A percentile compares a stretch with the other conserved stretches of the same genome.
phyloP scores from a whole-genome alignment of 1,140 invertebrate genomes.

The Cotesia glomerata region DNA sequence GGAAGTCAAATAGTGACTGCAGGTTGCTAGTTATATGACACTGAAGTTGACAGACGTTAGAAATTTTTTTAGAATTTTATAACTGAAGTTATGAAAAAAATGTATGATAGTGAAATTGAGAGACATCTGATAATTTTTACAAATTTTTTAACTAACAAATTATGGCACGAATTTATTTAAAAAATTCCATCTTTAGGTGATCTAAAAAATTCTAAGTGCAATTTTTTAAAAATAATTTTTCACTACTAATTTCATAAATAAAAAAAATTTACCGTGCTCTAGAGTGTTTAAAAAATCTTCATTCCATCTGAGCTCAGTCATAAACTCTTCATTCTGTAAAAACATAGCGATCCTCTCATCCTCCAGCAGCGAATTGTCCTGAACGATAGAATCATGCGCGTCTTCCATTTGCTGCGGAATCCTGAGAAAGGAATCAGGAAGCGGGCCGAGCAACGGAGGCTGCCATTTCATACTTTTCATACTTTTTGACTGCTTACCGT shows the following conservation, averaged over 20 bases:
- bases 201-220: too few relatives aligned
- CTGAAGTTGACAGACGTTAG: too few relatives aligned
- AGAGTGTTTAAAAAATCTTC: conserved; percentile 88
- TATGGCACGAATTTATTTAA: not conserved
- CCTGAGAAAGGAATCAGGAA: conserved; percentile 82
- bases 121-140: too few relatives aligned
- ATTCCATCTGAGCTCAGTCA: conserved; percentile 86
- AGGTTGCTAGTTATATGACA: too few relatives aligned
- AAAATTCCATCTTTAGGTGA: too few relatives aligned
- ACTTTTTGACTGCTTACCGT: conserved; percentile 48
- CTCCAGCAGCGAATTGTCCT: conserved; percentile 68
- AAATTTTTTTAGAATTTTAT: too few relatives aligned
- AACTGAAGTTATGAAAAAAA: too few relatives aligned
- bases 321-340: conserved; percentile 92
- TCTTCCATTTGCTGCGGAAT: conserved; percentile 60
- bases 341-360: conserved; percentile 87
- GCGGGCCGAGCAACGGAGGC: conserved; percentile 79
- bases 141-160: not conserved
- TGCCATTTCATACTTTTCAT: conserved; percentile 77
- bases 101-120: too few relatives aligned
- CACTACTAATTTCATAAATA: not conserved
- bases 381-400: conserved; percentile 36
- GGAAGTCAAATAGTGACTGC: too few relatives aligned
- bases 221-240: too few relatives aligned
- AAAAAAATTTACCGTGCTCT: conserved; percentile 71